phyloP scores from a whole-genome alignment of 2,888 invertebrate genomes.

The Xanthorhoe designata region DNA sequence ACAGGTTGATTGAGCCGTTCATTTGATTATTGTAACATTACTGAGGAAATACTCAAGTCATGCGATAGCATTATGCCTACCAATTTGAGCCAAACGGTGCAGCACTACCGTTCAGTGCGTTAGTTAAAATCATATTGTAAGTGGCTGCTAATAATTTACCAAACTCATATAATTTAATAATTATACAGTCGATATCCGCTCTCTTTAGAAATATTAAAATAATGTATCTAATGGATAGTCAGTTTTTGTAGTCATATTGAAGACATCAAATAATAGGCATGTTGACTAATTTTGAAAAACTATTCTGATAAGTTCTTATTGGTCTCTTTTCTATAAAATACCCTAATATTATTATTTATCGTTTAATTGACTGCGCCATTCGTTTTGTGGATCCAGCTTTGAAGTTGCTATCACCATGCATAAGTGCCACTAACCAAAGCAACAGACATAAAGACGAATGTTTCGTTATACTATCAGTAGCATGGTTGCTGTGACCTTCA shows the following conservation, averaged over 20 bases:
- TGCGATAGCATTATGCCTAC: slow-evolving; percentile 55
- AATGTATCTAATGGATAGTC: neutral
- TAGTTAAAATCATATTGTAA: slow-evolving; percentile 31
- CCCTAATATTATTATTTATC: too few relatives aligned
- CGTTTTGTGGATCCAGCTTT: neutral
- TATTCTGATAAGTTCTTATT: too few relatives aligned
- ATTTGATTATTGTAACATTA: slow-evolving; percentile 3
- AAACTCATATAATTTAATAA: slow-evolving; percentile 29
- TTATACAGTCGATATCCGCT: slow-evolving; percentile 32
- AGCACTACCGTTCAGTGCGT: slow-evolving; percentile 52
- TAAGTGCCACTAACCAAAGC: slow-evolving; percentile 1
- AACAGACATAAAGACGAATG: slow-evolving; percentile 14
- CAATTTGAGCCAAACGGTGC: slow-evolving; percentile 62
- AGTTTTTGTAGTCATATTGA: neutral
- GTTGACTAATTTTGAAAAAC: too few relatives aligned
- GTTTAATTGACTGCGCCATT: neutral
- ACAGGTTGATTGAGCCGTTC: neutral
- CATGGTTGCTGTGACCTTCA: slow-evolving; percentile 37
- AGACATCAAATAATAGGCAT: neutral
- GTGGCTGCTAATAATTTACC: slow-evolving; percentile 35
- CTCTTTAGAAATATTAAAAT: neutral
- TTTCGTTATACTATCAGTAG: slow-evolving; percentile 20
- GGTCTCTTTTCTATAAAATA: too few relatives aligned
- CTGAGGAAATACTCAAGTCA: slow-evolving; percentile 55
- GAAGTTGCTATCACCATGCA: neutral